These are phyloP conservation scores for Acropternis orthonyx DNA, from an alignment of 2,797 vertebrate species.

Conservation along the genomic window DNA sequence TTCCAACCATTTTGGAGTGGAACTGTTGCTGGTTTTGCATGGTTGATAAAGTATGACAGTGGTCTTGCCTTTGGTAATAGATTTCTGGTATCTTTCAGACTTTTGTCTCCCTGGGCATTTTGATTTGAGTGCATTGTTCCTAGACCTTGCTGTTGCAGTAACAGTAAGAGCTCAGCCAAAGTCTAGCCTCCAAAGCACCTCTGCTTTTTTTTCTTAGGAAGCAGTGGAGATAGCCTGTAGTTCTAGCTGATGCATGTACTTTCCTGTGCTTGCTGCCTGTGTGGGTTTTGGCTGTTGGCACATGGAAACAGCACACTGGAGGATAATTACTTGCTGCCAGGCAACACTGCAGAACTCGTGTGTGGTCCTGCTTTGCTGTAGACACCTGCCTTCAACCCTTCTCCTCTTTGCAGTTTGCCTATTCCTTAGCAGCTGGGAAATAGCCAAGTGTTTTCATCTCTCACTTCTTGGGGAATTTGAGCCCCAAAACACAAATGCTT, in stretches of 20 bases:
- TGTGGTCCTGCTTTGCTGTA: conserved; percentile 34
- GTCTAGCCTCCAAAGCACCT: background rate
- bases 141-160: background rate
- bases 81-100: background rate
- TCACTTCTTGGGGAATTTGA: background rate
- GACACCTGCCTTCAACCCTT: conserved; percentile 42
- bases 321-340: conserved; percentile 70
- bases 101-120: background rate
- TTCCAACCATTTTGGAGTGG: background rate
- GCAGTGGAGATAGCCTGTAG: background rate
- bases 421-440: background rate
- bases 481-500: background rate
- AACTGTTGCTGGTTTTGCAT: background rate
- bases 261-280: background rate
- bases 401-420: background rate
- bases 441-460: background rate
- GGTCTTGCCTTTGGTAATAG: background rate
- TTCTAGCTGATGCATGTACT: background rate
- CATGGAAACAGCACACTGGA: conserved; percentile 50
- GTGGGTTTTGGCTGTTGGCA: conserved; percentile 47
- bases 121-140: background rate
- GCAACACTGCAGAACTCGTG: conserved; percentile 52
- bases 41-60: background rate
- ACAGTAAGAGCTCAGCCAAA: background rate
- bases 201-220: background rate